Base-by-base conservation (phyloP, 2,113 vertebrate species). In the Anarrhichthys ocellatus region DNA sequence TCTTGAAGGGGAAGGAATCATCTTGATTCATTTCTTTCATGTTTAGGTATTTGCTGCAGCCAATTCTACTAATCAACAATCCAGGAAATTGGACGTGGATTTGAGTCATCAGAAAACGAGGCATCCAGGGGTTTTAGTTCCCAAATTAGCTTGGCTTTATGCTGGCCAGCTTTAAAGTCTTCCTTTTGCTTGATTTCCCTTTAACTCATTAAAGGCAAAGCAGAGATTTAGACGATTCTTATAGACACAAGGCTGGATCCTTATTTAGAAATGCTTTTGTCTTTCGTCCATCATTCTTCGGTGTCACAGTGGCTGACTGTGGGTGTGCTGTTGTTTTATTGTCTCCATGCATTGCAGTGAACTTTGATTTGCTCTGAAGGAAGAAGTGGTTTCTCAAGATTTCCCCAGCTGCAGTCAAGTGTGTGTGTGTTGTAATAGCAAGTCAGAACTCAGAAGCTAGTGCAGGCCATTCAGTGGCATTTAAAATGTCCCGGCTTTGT, bases 121-220 rank as follows among this genome's bases (percentile, higher is more conserved):
- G 38, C 40, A 61, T 82, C 48, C 48, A 24, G 69, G 27, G 50
- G 27, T 78, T 84, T 65, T 54, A 38, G 52, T 67, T 87, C 76
- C 68, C 68, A 65, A 86, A 91, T 91, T 90, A 82, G 75, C 68
- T 67, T 58, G 58, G 76, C 76, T 89, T 83, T 66, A 81, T 58
- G 73, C 17, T 4, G 78, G 68, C 65, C 76, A 81, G 44, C 63
- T 76, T 70, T 11, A 42, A 85, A 64, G 58, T 76, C 73, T 62
- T 27, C 38, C n/a, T 78, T 84, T 79, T 65, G 38, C 52, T 63
- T 68, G 14, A 3, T 77, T 64, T 72, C 32, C 68, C 70, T 85
- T 52, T 81, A 68, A 73, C 80, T 84, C 10, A 14, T 24, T 6
- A 36, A 77, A 58, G 36, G 64, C 78, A 65, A 65, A 29, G 62